phyloP scores from a whole-genome alignment of 2,888 invertebrate species.

The Erebia palarica region DNA sequence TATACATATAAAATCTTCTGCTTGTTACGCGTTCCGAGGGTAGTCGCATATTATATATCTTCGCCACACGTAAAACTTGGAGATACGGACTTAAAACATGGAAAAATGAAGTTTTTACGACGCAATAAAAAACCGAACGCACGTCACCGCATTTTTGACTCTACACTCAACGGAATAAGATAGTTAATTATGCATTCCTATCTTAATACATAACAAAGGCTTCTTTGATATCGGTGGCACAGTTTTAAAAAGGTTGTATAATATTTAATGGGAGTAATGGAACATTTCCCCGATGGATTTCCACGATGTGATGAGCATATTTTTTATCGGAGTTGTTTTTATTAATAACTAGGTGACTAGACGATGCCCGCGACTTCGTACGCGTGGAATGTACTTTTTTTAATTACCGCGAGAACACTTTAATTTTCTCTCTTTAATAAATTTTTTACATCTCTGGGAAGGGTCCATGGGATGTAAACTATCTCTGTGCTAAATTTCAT shows the following conservation, averaged over 20 bases:
- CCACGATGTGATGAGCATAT: not conserved
- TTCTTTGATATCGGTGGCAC: slow-evolving; percentile 24
- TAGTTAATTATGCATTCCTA: not conserved
- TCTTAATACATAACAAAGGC: slow-evolving; percentile 28
- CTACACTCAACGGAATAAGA: slow-evolving; percentile 4
- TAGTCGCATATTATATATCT: not conserved
- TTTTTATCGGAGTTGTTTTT: not conserved
- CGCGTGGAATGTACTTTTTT: too few species aligned
- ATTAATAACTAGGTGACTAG: not conserved
- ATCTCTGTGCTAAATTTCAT: too few species aligned
- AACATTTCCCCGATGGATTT: slow-evolving; percentile 12
- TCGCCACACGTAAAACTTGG: not conserved
- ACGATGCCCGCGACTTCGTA: too few species aligned
- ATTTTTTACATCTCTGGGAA: too few species aligned
- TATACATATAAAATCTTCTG: too few species aligned
- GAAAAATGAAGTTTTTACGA: slow-evolving; percentile 32
- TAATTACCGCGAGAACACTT: too few species aligned
- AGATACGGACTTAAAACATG: slow-evolving; percentile 7
- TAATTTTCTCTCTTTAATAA: too few species aligned
- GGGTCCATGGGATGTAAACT: too few species aligned
- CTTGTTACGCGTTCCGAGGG: too few species aligned
- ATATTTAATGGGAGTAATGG: slow-evolving; percentile 29
- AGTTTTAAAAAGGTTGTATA: slow-evolving; percentile 29
- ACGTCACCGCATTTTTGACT: slow-evolving; percentile 12
- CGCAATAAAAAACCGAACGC: slow-evolving; percentile 13